Conservation (phyloP, 2,888 invertebrate genomes). For the Meandrusa payeni region DNA sequence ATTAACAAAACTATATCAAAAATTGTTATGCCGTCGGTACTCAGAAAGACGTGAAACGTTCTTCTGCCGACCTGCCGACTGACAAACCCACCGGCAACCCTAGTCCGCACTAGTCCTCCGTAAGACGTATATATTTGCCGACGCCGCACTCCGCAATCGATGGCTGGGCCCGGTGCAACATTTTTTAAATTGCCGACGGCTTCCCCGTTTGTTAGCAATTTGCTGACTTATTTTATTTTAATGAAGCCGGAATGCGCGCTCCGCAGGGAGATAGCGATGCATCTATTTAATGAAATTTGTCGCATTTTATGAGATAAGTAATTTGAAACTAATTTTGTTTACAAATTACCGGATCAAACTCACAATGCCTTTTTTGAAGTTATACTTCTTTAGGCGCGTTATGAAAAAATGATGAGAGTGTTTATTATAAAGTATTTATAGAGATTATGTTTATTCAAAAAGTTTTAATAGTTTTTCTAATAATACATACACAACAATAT, state of each 20-base stretch:
- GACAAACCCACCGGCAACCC: slow-evolving; percentile 71
- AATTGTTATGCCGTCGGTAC: slow-evolving; percentile 39
- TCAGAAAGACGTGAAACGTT: slow-evolving; percentile 16
- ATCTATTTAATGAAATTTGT: no score
- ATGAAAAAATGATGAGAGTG: no score
- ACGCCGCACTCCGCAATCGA: slow-evolving; percentile 37
- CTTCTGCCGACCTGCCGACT: slow-evolving; percentile 46
- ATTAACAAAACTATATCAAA: no score
- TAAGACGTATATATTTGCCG: slow-evolving; percentile 71
- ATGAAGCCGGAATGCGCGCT: slow-evolving; percentile 14
- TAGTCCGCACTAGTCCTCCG: slow-evolving; percentile 66
- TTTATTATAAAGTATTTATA: no score
- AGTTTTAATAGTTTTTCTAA: no score
- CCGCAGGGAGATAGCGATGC: not conserved
- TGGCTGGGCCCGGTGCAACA: slow-evolving; percentile 12
- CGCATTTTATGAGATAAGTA: no score
- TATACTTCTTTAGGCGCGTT: no score
- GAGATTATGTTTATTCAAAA: no score
- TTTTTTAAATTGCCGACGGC: slow-evolving; percentile 23
- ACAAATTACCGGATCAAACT: no score
- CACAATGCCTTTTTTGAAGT: no score
- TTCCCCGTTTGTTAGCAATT: slow-evolving; percentile 19
- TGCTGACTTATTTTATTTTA: slow-evolving; percentile 24
- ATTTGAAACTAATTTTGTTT: no score
- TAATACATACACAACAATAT: no score